Conservation (phyloP, 2,888 invertebrate species). For the Coenonympha arcania region DNA sequence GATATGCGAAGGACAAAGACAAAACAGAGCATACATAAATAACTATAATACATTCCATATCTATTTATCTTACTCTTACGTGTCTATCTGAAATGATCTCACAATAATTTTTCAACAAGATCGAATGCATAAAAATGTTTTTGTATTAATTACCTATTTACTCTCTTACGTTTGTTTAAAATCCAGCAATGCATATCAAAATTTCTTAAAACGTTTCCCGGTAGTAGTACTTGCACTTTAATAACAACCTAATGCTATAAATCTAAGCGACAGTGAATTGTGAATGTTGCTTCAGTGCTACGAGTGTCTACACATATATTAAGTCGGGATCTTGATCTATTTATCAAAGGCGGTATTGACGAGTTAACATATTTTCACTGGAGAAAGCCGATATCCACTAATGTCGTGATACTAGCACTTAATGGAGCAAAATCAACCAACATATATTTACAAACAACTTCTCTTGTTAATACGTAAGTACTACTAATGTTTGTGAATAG, state of each 20-base stretch:
- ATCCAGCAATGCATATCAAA: no score
- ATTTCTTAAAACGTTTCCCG: no score
- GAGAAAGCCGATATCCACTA: conserved; percentile 40
- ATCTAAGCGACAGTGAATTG: conserved; percentile 3
- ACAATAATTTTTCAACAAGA: no score
- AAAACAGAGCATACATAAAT: no score
- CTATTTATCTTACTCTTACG: no score
- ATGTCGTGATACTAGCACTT: conserved; percentile 18
- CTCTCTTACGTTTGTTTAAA: no score
- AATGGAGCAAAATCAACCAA: conserved; percentile 9
- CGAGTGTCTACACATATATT: conserved; percentile 6
- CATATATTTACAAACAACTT: conserved; percentile 6
- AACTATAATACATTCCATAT: no score
- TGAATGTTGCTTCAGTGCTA: conserved; percentile 2
- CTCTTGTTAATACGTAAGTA: background rate
- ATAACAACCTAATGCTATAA: background rate
- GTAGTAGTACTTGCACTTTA: background rate
- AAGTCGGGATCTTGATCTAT: conserved; percentile 8
- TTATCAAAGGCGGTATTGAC: conserved; percentile 29
- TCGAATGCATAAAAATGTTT: no score
- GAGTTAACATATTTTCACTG: conserved; percentile 37
- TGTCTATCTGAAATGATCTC: no score
- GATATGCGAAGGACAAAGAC: no score
- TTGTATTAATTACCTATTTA: no score
- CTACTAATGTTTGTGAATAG: background rate